These are phyloP conservation scores for Megalurothrips usitatus DNA, from an alignment of 2,888 invertebrate genomes.

Conservation along the genomic window DNA sequence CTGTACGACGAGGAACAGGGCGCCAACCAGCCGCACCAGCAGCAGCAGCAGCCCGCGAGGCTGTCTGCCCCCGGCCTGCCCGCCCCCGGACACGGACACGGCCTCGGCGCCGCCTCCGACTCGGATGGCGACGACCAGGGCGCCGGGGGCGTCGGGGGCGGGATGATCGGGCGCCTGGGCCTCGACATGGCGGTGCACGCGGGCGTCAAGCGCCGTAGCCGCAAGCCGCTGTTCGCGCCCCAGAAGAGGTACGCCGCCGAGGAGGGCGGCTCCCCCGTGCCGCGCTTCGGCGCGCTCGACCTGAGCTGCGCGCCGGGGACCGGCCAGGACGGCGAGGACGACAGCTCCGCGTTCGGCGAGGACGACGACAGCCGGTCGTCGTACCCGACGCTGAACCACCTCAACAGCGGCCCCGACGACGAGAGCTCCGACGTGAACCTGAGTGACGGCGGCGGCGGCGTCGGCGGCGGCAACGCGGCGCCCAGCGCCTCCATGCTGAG, in stretches of 20 bases:
- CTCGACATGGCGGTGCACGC: slow-evolving; percentile 46
- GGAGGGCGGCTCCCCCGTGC: slow-evolving; percentile 40
- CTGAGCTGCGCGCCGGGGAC: slow-evolving; percentile 50
- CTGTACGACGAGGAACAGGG: slow-evolving; percentile 44
- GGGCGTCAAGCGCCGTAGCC: slow-evolving; percentile 48
- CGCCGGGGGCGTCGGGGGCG: slow-evolving; percentile 42
- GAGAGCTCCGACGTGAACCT: slow-evolving; percentile 42
- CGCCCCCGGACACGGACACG: background rate
- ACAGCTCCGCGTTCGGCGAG: slow-evolving; percentile 50
- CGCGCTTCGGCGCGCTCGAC: slow-evolving; percentile 53
- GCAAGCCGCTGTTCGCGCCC: slow-evolving; percentile 48
- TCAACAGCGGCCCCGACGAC: slow-evolving; percentile 39
- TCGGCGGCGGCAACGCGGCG: slow-evolving; percentile 28
- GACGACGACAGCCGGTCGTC: slow-evolving; percentile 42
- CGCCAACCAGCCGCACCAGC: slow-evolving; percentile 9
- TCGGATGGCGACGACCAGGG: slow-evolving; percentile 49
- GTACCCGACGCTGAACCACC: slow-evolving; percentile 42
- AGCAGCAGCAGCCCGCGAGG: background rate
- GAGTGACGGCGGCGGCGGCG: slow-evolving; percentile 37
- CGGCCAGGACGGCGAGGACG: slow-evolving; percentile 50
- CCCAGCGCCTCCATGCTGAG: slow-evolving; percentile 33
- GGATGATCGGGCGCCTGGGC: slow-evolving; percentile 44
- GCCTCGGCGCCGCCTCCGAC: slow-evolving; percentile 47
- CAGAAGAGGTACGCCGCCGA: background rate
- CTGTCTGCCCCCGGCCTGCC: background rate